phyloP scores from a whole-genome alignment of 2,113 vertebrate species.

The Amblyornis subalaris region DNA sequence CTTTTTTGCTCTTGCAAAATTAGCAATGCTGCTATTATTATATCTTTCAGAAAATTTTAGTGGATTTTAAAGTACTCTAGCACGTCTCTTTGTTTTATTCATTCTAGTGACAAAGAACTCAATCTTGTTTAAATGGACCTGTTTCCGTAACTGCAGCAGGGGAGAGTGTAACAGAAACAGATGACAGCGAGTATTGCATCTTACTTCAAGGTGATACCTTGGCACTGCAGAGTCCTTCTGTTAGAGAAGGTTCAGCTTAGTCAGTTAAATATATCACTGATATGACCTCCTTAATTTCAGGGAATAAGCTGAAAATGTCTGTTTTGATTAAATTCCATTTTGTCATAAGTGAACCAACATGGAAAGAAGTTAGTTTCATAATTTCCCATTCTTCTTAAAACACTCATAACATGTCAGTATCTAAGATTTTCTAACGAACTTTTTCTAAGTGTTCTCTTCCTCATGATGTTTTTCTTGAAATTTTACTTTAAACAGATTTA shows the following conservation, averaged over 20 bases:
- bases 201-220: background rate
- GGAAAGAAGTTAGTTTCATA: background rate
- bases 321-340: background rate
- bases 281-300: background rate
- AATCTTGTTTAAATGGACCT: background rate
- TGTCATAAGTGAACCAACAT: background rate
- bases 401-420: background rate
- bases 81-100: background rate
- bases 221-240: background rate
- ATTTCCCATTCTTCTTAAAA: background rate
- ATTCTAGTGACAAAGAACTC: background rate
- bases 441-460: background rate
- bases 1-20: background rate
- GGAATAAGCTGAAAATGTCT: background rate
- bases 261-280: background rate
- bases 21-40: background rate
- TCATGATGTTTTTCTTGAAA: background rate
- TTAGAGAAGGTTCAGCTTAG: background rate
- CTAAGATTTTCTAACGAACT: background rate
- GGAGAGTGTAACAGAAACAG: background rate
- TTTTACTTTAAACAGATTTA: background rate
- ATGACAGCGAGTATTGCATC: background rate
- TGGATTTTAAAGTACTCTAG: background rate
- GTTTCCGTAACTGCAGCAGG: background rate
- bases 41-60: background rate